Evolutionary conservation across 35 echinoderm and acorn worm genomes (phyloP), one percentile per base, ranked within the genome.

Genomic region (Apostichopus californicus): DNA sequence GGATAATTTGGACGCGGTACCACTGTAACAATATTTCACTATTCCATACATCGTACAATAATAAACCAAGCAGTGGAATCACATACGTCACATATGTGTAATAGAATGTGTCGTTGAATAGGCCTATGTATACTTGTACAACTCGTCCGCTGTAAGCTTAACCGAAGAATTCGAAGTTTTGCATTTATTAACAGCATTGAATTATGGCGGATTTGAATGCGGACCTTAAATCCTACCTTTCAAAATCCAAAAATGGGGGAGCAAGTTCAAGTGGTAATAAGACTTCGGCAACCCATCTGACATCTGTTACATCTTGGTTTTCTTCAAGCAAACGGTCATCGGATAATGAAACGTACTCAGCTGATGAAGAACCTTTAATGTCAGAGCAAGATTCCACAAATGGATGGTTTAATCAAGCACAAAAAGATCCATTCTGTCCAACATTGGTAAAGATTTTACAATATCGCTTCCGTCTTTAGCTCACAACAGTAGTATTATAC

Each of bases 331-430:
- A 63, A 54, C 63, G 78, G 18, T 20, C 63, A 1, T 34, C 78
- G 21, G 77, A 18, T 18, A 23, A 73, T 54, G 92, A 61, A 54
- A 26, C 61, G 23, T 24, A 24, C 53, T 5, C 55, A 12, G 23
- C 18, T 6, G 86, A 89, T 75, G 86, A 89, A 89, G 86, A 89
- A 46, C 86, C 86, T 0, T 66, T 89, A 18, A 25, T 89, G 13
- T 64, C 78, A 28, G 79, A 92, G 60, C 77, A 80, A 72, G 79
- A 81, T 9, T 83, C 91, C 61, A 14, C 78, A 57, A 98, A 98
- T 83, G 96, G 94, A n/a, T 98, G 96, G 96, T 98, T 96, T 56
- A 96, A 83, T 73, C 90, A 96, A 80, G 96, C 96, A 9, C 92
- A 95, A 58, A 94, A 98, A 81, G 96, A 98, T 88, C 94, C 96